Evolutionary conservation across 2,888 invertebrate genomes (phyloP).

Genomic region (Agrochola circellaris): DNA sequence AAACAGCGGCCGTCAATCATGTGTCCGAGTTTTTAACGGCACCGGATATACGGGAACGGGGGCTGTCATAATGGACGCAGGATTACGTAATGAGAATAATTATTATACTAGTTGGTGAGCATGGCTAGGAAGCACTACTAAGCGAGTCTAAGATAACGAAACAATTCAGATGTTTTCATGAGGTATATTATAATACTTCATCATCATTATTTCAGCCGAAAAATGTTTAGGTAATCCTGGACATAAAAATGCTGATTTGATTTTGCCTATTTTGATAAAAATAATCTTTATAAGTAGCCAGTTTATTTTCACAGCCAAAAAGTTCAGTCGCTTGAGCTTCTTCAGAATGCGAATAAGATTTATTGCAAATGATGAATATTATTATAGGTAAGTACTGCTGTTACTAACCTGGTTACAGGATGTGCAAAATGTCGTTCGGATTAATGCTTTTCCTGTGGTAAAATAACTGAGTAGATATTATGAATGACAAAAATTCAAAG

Average conservation of each 20-base stretch:
- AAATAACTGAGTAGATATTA: slow-evolving; percentile 11
- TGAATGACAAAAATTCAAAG: slow-evolving; percentile 29
- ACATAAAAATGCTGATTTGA: too few relatives aligned
- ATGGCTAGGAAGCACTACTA: too few relatives aligned
- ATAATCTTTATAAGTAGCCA: too few relatives aligned
- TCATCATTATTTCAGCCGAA: too few relatives aligned
- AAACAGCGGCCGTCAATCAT: slow-evolving; percentile 70
- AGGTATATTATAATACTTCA: too few relatives aligned
- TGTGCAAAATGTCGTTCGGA: slow-evolving; percentile 40
- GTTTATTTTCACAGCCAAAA: not conserved
- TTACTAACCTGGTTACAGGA: slow-evolving; percentile 29
- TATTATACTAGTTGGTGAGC: not conserved
- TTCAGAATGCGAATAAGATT: slow-evolving; percentile 1
- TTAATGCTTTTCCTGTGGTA: slow-evolving; percentile 47
- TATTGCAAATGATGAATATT: slow-evolving; percentile 11
- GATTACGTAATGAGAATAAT: slow-evolving; percentile 1
- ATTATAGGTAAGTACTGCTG: slow-evolving; percentile 1
- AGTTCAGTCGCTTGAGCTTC: not conserved
- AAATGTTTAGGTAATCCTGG: too few relatives aligned
- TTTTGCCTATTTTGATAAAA: too few relatives aligned
- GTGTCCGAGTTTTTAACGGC: slow-evolving; percentile 67
- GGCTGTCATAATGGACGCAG: slow-evolving; percentile 55
- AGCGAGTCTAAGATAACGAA: too few relatives aligned
- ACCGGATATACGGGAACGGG: slow-evolving; percentile 62
- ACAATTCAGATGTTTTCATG: too few relatives aligned